Conservation (phyloP, 35 echinoderm and acorn worm species). For the Antedon bifida region DNA sequence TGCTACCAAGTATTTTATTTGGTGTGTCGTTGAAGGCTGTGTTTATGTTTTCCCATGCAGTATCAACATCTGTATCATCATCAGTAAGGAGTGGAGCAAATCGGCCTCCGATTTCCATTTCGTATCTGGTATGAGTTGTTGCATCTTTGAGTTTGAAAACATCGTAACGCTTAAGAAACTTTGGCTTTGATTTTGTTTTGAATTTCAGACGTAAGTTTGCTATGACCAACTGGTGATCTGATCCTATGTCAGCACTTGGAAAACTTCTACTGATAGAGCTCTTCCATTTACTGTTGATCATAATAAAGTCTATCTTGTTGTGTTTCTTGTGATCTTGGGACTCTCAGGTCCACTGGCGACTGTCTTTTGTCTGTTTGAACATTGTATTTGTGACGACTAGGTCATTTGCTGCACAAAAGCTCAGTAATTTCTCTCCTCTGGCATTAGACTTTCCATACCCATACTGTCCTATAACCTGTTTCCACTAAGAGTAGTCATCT, state of each 20-base stretch:
- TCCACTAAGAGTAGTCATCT: neutral
- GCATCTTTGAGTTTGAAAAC: too few species aligned
- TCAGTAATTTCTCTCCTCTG: conserved; percentile 52
- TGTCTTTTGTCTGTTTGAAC: conserved; percentile 16
- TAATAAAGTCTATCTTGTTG: conserved; percentile 37
- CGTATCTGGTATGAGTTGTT: too few species aligned
- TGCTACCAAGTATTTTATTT: neutral
- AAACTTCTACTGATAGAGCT: conserved; percentile 14
- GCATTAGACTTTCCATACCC: conserved; percentile 19
- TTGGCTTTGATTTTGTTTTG: too few species aligned
- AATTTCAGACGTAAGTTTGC: too few species aligned
- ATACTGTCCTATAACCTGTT: conserved; percentile 15
- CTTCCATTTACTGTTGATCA: conserved; percentile 37
- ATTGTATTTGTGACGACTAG: conserved; percentile 34
- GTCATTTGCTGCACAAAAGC: conserved; percentile 33
- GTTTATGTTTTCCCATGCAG: too few species aligned
- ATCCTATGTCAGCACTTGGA: too few species aligned
- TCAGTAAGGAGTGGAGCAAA: too few species aligned
- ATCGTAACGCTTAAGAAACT: too few species aligned
- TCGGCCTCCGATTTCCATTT: too few species aligned
- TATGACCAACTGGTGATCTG: too few species aligned
- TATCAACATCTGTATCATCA: too few species aligned
- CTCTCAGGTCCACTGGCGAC: conserved; percentile 48
- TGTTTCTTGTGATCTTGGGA: conserved; percentile 26
- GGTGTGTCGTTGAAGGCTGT: too few species aligned